phyloP scores from a whole-genome alignment of 2,888 invertebrate genomes.

The Lutraria lutraria region DNA sequence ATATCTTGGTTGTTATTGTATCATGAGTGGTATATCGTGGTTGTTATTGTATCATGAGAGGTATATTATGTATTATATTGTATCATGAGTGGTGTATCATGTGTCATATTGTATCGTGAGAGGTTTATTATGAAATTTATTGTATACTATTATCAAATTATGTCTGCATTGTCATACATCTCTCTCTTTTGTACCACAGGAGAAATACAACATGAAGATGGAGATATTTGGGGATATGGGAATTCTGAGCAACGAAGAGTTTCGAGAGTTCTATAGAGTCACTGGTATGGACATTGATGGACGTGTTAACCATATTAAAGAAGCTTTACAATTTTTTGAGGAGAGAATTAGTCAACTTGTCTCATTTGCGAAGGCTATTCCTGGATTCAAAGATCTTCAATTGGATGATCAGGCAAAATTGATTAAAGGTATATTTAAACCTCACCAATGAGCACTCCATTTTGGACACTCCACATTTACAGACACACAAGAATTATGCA shows the following conservation, averaged over 20 bases:
- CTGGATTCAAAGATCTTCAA: conserved; percentile 81
- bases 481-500: too few relatives aligned
- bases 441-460: too few relatives aligned
- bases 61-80: too few relatives aligned
- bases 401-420: conserved; percentile 83
- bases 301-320: conserved; percentile 77
- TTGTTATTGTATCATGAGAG: too few relatives aligned
- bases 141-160: too few relatives aligned
- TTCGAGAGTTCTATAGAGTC: conserved; percentile 80
- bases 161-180: too few relatives aligned
- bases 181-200: conserved; percentile 32
- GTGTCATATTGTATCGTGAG: too few relatives aligned
- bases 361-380: conserved; percentile 82
- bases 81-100: too few relatives aligned
- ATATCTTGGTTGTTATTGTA: too few relatives aligned
- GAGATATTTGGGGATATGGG: conserved; percentile 82
- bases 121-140: too few relatives aligned
- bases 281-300: conserved; percentile 86
- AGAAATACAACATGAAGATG: conserved; percentile 61
- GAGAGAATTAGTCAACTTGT: conserved; percentile 80
- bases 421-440: conserved; percentile 79
- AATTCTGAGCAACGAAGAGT: conserved; percentile 81
- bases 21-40: too few relatives aligned
- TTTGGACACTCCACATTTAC: too few relatives aligned
- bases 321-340: conserved; percentile 79